Conservation (phyloP, 2,888 invertebrate species). For the Hemithea aestivaria region DNA sequence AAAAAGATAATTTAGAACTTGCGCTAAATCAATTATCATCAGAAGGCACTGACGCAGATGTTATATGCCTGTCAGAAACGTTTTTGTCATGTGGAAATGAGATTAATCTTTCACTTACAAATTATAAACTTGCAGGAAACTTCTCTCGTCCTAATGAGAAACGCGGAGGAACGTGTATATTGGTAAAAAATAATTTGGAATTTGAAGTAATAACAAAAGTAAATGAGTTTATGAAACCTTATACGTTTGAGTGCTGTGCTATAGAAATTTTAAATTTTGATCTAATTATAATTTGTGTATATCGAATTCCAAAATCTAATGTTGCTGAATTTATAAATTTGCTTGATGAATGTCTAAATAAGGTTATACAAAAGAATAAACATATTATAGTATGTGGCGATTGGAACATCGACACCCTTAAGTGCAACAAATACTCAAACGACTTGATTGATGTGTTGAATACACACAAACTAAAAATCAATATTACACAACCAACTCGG, state of each 20-base stretch:
- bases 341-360: too few species aligned
- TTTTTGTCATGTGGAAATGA: conserved; percentile 9
- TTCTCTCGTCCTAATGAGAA: conserved; percentile 7
- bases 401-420: too few species aligned
- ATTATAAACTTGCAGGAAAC: conserved; percentile 4
- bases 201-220: background rate
- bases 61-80: conserved; percentile 16
- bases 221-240: background rate
- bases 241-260: conserved; percentile 9
- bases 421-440: too few species aligned
- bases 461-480: too few species aligned
- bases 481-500: too few species aligned
- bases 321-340: too few species aligned
- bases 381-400: too few species aligned
- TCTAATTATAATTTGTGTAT: conserved; percentile 7
- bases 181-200: background rate
- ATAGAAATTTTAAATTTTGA: conserved; percentile 2
- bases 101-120: conserved; percentile 1
- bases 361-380: too few species aligned
- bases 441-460: too few species aligned
- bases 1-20: conserved; percentile 10
- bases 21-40: conserved; percentile 2
- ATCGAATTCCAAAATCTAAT: conserved; percentile 5
- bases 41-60: conserved; percentile 5
- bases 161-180: conserved; percentile 13